Conservation (phyloP, 2,888 invertebrate genomes). For the Ganaspis brasiliensis region DNA sequence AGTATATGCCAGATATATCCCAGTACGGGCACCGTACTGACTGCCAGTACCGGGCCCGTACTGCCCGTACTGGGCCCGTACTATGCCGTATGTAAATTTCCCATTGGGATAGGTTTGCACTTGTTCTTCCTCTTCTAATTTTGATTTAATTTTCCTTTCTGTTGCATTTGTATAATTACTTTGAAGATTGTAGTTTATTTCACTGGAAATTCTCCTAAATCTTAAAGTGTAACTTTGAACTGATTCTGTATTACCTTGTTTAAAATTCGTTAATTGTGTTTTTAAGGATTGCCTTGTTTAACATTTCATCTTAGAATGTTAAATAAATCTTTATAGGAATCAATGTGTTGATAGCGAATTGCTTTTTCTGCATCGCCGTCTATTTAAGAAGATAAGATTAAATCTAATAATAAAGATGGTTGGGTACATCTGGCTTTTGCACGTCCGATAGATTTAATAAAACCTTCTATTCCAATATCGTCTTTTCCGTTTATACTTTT, state of each 20-base stretch:
- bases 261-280: neutral
- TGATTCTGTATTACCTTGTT: neutral
- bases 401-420: neutral
- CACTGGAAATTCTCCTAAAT: neutral
- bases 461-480: neutral
- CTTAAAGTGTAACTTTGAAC: neutral
- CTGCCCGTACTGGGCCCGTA: no score
- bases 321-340: neutral
- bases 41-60: no score
- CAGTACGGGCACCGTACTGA: no score
- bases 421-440: neutral
- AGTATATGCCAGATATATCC: no score
- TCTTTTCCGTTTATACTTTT: neutral
- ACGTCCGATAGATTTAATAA: no score
- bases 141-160: neutral
- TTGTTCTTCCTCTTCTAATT: slow-evolving; percentile 21
- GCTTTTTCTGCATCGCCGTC: neutral
- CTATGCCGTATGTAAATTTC: no score
- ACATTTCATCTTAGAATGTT: neutral
- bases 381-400: neutral
- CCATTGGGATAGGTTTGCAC: no score
- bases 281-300: neutral
- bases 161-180: neutral
- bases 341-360: neutral
- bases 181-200: no score